These are phyloP conservation scores for Altica lythri DNA, from an alignment of 2,888 invertebrate genomes.

Conservation along the genomic window DNA sequence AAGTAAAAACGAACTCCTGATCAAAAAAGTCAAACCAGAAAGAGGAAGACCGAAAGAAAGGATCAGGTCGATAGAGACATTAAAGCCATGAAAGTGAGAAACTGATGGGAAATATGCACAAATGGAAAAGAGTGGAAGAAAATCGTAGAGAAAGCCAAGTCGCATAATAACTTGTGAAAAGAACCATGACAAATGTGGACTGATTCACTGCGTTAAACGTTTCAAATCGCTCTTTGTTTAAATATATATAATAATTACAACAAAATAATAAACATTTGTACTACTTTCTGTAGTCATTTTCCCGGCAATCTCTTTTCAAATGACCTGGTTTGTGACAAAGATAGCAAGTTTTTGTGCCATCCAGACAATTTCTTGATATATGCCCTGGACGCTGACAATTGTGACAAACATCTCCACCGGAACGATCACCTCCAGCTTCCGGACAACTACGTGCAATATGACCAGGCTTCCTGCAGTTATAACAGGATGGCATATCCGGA, in stretches of 20 bases:
- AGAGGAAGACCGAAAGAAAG: too few relatives aligned
- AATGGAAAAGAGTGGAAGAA: too few relatives aligned
- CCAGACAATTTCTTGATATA: constrained; percentile 85
- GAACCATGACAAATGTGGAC: too few relatives aligned
- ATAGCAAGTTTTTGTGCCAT: constrained; percentile 86
- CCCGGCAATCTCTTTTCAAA: constrained; percentile 88
- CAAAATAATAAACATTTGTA: constrained; percentile 36
- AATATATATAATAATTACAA: constrained; percentile 37
- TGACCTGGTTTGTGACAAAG: constrained; percentile 90
- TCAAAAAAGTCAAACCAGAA: too few relatives aligned
- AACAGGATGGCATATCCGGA: constrained; percentile 82
- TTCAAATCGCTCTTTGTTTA: too few relatives aligned
- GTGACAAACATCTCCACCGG: constrained; percentile 76
- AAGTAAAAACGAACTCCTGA: too few relatives aligned
- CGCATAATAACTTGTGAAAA: too few relatives aligned
- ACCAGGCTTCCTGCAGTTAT: constrained; percentile 93
- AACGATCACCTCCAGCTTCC: constrained; percentile 62
- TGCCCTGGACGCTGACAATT: constrained; percentile 94
- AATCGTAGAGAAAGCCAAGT: too few relatives aligned
- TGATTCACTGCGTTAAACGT: too few relatives aligned
- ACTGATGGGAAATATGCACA: too few relatives aligned
- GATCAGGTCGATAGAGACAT: too few relatives aligned
- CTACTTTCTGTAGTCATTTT: constrained; percentile 70
- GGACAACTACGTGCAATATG: constrained; percentile 89
- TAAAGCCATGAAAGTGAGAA: too few relatives aligned